Evolutionary conservation across 2,113 vertebrate genomes (phyloP).

Genomic region (Harpagus bidentatus): DNA sequence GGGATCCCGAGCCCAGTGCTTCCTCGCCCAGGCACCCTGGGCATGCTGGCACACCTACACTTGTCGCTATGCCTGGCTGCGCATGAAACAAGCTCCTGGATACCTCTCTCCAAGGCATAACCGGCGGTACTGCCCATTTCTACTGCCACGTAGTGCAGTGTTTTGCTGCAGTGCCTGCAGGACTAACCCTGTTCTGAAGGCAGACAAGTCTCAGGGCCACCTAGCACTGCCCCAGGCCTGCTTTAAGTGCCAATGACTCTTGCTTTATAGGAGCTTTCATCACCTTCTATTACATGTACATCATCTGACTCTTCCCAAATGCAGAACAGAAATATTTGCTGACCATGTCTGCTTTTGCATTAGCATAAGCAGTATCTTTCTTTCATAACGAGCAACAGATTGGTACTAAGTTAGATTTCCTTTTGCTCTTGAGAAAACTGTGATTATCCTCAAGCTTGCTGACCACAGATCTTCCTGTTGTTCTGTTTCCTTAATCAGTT

Average conservation of each 20-base stretch:
- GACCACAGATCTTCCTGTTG: not conserved
- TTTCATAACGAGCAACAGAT: not conserved
- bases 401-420: not conserved
- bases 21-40: not conserved
- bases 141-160: rapidly evolving
- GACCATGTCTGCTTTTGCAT: not conserved
- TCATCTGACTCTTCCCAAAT: not conserved
- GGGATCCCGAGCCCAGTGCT: not conserved
- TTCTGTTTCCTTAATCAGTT: not conserved
- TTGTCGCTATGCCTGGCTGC: not conserved
- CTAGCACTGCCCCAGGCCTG: not conserved
- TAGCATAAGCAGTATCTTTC: not conserved
- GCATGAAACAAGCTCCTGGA: not conserved
- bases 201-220: not conserved
- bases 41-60: not conserved
- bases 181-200: not conserved
- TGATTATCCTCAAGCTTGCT: not conserved
- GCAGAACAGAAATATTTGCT: not conserved
- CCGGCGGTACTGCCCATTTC: rapidly evolving
- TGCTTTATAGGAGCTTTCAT: not conserved
- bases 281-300: not conserved
- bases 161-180: not conserved
- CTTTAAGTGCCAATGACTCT: not conserved
- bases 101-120: not conserved
- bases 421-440: not conserved